Evolutionary conservation across 2,113 vertebrate genomes (phyloP).

Genomic region (Psittacula cyanocephala): DNA sequence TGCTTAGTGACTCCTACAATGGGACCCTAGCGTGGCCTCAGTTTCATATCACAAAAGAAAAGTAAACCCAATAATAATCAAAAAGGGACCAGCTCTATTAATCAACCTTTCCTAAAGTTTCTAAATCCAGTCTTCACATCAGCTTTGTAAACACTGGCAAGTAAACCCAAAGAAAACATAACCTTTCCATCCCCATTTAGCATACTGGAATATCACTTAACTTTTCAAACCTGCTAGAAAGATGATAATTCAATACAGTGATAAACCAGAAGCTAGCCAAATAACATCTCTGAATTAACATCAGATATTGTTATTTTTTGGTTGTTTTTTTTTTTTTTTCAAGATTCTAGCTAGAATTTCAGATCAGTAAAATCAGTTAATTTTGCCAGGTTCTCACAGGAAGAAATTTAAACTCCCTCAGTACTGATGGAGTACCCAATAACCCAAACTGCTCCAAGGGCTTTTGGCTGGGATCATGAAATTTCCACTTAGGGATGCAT

Average conservation of each 20-base stretch:
- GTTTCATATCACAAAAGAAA: not conserved
- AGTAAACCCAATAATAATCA: not conserved
- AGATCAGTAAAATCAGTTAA: not conserved
- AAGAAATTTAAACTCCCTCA: not conserved
- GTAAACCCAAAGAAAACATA: not conserved
- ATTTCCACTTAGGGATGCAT: not conserved
- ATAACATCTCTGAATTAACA: not conserved
- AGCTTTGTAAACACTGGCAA: not conserved
- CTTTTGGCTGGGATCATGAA: not conserved
- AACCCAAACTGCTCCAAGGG: not conserved
- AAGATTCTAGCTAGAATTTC: not conserved
- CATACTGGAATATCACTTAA: not conserved
- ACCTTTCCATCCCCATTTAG: fast-evolving
- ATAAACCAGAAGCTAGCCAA: not conserved
- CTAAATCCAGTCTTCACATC: not conserved
- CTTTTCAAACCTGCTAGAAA: not conserved
- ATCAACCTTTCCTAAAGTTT: not conserved
- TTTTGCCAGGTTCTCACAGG: not conserved
- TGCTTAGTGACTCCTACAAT: not conserved
- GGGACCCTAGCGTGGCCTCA: not conserved
- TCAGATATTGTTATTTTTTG: not conserved
- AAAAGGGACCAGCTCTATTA: not conserved
- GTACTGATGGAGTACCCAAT: not conserved
- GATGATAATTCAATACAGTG: not conserved
- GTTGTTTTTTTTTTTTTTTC: not conserved